Conservation (phyloP, 2,888 invertebrate species). For the Ectemnius lituratus region DNA sequence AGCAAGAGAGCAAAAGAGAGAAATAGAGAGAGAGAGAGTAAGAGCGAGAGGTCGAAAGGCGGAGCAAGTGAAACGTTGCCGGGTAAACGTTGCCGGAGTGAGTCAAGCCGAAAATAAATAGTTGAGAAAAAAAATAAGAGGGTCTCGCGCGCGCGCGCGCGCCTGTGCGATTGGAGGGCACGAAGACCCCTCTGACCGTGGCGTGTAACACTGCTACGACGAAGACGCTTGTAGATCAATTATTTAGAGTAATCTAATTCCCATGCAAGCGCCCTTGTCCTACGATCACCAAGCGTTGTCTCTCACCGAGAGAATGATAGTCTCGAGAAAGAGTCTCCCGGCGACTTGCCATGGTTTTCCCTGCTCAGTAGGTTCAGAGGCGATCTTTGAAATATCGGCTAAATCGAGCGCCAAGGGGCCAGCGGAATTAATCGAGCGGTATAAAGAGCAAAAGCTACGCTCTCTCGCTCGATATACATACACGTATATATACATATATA, state of each 20-base stretch:
- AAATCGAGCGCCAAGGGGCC: too few relatives aligned
- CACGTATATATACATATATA: too few relatives aligned
- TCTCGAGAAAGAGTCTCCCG: too few relatives aligned
- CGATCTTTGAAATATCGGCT: too few relatives aligned
- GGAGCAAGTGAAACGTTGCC: neutral
- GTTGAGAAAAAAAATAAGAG: neutral
- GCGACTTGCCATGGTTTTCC: too few relatives aligned
- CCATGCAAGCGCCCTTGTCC: neutral
- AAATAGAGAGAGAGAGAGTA: neutral
- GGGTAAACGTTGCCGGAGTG: neutral
- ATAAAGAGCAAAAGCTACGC: too few relatives aligned
- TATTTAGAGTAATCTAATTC: conserved; percentile 1
- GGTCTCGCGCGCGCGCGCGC: too few relatives aligned
- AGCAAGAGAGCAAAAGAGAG: neutral
- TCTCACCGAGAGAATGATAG: too few relatives aligned
- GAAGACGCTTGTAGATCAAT: neutral
- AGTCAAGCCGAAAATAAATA: conserved; percentile 3
- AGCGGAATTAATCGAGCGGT: too few relatives aligned
- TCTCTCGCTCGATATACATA: too few relatives aligned
- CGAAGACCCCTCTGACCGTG: neutral
- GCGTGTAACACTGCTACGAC: neutral
- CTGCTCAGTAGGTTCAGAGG: too few relatives aligned
- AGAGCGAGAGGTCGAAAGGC: neutral
- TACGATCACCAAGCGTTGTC: too few relatives aligned
- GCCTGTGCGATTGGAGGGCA: neutral